Evolutionary conservation across 2,888 invertebrate genomes (phyloP), one percentile per base, ranked within the genome.

Genomic region (Leptinotarsa juncta): DNA sequence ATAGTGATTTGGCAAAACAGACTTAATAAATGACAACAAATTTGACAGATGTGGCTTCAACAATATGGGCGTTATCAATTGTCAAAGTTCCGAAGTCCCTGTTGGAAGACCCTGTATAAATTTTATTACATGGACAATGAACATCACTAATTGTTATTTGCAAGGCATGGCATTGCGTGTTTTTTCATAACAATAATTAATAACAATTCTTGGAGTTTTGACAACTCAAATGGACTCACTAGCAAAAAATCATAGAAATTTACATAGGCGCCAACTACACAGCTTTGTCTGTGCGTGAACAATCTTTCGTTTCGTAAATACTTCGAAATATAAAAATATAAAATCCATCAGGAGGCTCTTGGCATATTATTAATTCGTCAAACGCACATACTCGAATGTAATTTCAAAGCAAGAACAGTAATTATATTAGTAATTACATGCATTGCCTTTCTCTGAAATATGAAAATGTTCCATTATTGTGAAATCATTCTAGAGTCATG

Each of bases 281-380:
- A 32, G 16, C 26, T 32, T 32, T 26, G 26, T 42, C 42, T 32
- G 32, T 3, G 4, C 5, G 32, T 10, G 14, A 57, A 57, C 10
- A 26, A 18, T 32, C 2, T 32, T 62, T 16, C 16, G 62, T 62
- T 42, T 62, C 20, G 32, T 62, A 42, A 62, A 32, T 32, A 7
- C 26, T 14, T 20, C n/a, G 4, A 62, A 7, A 32, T 32, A 62
- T 57, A 57, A 57, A 15, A 57, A 57, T 57, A 26, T 57, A 4
- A 57, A 57, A 23, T 23, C 57, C 20, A 62, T 62, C n/a, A 62
- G n/a, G 60, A 60, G 16, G 60, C 20, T 23, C 20, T 57, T 57
- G 18, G 16, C 26, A 62, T 62, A 62, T 62, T 18, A 62, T 62
- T 32, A 62, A 62, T 5, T 16, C 62, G 42, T 26, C 62, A 32